phyloP scores from a whole-genome alignment of 92 coral and sea anemone genomes.

The Heteractis magnifica region DNA sequence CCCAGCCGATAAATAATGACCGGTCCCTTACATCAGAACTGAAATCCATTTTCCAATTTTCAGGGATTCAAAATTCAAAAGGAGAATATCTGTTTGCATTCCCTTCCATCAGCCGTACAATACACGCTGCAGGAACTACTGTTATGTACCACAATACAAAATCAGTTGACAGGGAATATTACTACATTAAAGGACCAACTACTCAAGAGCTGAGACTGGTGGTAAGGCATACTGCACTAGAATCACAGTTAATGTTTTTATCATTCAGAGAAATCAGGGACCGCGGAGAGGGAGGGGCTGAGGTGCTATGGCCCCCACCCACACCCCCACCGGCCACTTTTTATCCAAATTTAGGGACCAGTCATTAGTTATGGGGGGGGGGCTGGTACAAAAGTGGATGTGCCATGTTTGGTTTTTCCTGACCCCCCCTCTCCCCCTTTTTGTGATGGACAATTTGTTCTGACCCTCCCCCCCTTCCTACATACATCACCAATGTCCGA shows the following conservation, averaged over 20 bases:
- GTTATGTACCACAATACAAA: constrained; percentile 63
- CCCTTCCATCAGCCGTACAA: constrained; percentile 57
- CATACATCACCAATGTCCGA: too few relatives aligned
- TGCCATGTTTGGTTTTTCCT: too few relatives aligned
- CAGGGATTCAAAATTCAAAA: constrained; percentile 54
- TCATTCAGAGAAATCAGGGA: not conserved
- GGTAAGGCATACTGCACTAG: constrained; percentile 44
- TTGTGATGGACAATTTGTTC: too few relatives aligned
- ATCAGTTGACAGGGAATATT: constrained; percentile 54
- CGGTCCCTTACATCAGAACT: too few relatives aligned
- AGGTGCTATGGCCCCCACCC: too few relatives aligned
- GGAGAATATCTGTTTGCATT: constrained; percentile 51
- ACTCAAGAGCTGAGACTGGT: constrained; percentile 53
- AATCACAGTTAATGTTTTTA: not conserved
- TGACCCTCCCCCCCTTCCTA: too few relatives aligned
- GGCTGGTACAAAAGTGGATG: too few relatives aligned
- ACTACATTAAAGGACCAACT: constrained; percentile 80
- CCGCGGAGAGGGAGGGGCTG: not conserved
- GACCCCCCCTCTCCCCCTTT: too few relatives aligned
- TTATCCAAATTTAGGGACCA: too few relatives aligned
- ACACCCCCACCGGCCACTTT: too few relatives aligned
- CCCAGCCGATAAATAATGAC: not conserved
- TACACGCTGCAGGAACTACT: constrained; percentile 66
- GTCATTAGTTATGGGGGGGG: too few relatives aligned
- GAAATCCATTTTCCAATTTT: not conserved